Conservation (phyloP, 2,113 vertebrate species). For the Lontra canadensis region DNA sequence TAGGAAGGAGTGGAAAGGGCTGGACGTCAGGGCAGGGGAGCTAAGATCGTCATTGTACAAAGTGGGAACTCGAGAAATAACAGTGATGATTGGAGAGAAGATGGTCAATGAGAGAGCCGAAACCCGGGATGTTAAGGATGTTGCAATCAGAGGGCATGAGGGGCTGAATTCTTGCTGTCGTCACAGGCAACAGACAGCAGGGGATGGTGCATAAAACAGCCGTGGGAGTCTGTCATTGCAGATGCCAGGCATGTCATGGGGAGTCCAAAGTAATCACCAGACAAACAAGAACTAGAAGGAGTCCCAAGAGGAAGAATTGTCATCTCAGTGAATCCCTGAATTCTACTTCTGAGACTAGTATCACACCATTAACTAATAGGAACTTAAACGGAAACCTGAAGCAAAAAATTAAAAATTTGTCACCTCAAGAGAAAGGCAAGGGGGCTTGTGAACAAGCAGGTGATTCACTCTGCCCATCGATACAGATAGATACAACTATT, state of each 20-base stretch:
- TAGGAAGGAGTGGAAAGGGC: not conserved
- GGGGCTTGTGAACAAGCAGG: fast-evolving
- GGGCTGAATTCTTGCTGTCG: not conserved
- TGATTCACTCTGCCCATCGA: fast-evolving
- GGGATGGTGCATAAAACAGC: fast-evolving
- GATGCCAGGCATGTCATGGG: fast-evolving
- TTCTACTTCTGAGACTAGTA: not conserved
- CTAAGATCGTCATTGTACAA: fast-evolving
- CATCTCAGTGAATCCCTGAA: not conserved
- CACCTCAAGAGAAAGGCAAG: not conserved
- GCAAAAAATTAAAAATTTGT: not conserved
- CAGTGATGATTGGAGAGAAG: no score
- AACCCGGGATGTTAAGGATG: not conserved
- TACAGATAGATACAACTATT: no score
- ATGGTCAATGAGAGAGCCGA: fast-evolving
- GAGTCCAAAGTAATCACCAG: no score
- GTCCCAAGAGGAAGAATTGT: fast-evolving
- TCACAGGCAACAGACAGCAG: not conserved
- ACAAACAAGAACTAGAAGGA: not conserved
- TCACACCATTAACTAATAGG: not conserved
- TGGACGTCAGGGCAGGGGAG: fast-evolving
- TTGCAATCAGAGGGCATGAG: fast-evolving
- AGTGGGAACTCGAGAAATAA: not conserved
- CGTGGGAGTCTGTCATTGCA: fast-evolving
- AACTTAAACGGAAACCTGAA: not conserved